phyloP scores from a whole-genome alignment of 1,140 invertebrate species.

The Samia ricini region DNA sequence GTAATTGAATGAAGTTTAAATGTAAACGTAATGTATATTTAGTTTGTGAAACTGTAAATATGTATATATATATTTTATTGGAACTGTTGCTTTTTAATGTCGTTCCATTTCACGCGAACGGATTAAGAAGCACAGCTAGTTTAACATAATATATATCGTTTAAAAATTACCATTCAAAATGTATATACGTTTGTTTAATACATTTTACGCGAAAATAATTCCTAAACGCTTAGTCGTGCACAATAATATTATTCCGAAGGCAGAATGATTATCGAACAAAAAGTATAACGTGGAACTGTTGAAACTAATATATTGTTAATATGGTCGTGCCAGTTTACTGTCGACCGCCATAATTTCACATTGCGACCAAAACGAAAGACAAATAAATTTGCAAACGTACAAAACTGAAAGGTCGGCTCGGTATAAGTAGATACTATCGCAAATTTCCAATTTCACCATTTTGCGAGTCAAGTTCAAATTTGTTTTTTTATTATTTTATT shows the following conservation, averaged over 20 bases:
- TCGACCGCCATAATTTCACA: slow-evolving; percentile 40
- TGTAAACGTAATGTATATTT: too few species aligned
- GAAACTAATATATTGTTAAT: slow-evolving; percentile 2
- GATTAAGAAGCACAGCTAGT: too few species aligned
- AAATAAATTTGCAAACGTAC: slow-evolving; percentile 35
- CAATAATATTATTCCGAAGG: neutral
- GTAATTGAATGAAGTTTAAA: too few species aligned
- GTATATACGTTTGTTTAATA: neutral
- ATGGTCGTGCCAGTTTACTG: slow-evolving; percentile 11
- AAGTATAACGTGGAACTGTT: neutral
- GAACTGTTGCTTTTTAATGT: too few species aligned
- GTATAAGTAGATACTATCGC: slow-evolving; percentile 71
- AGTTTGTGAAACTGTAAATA: too few species aligned
- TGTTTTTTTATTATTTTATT: slow-evolving; percentile 55
- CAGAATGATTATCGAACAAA: neutral
- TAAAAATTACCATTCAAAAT: neutral
- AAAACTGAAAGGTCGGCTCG: slow-evolving; percentile 65
- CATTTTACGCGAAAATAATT: neutral
- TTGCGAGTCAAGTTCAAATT: slow-evolving; percentile 47
- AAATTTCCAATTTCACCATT: slow-evolving; percentile 76
- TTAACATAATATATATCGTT: too few species aligned
- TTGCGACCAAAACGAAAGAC: slow-evolving; percentile 37
- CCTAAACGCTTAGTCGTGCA: neutral
- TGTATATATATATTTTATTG: too few species aligned
- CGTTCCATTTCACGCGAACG: too few species aligned